phyloP scores from a whole-genome alignment of 2,113 vertebrate genomes.

The Vulpes lagopus region DNA sequence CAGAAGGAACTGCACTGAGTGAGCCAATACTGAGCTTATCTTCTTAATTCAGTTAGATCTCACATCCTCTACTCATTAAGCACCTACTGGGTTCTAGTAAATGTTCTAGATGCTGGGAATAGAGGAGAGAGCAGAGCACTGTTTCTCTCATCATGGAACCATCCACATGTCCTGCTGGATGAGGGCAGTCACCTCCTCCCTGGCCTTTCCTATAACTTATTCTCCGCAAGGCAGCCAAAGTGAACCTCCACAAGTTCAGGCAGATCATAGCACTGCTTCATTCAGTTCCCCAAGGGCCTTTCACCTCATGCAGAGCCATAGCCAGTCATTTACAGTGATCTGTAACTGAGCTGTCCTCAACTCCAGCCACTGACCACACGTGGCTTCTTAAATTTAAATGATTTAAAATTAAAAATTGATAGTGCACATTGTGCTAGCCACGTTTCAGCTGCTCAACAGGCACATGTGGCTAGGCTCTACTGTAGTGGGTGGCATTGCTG shows the following conservation, averaged over 20 bases:
- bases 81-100: not conserved
- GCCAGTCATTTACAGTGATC: not conserved
- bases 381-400: not conserved
- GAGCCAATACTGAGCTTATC: not conserved
- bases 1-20: not conserved
- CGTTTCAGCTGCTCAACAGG: fast-evolving
- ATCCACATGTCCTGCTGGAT: fast-evolving
- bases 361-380: not conserved
- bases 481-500: fast-evolving
- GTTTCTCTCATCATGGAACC: fast-evolving
- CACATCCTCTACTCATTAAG: not conserved
- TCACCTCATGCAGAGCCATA: not conserved
- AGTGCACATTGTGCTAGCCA: not conserved
- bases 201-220: fast-evolving
- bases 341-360: not conserved
- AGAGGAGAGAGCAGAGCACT: not conserved
- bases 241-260: no score
- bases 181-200: fast-evolving
- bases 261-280: fast-evolving
- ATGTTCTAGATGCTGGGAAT: not conserved
- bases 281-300: not conserved
- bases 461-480: not conserved
- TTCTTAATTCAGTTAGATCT: not conserved
- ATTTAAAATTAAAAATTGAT: not conserved
- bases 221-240: not conserved